These are phyloP conservation scores for Hiodon alosoides DNA, from an alignment of 2,113 vertebrate genomes.

Conservation along the genomic window DNA sequence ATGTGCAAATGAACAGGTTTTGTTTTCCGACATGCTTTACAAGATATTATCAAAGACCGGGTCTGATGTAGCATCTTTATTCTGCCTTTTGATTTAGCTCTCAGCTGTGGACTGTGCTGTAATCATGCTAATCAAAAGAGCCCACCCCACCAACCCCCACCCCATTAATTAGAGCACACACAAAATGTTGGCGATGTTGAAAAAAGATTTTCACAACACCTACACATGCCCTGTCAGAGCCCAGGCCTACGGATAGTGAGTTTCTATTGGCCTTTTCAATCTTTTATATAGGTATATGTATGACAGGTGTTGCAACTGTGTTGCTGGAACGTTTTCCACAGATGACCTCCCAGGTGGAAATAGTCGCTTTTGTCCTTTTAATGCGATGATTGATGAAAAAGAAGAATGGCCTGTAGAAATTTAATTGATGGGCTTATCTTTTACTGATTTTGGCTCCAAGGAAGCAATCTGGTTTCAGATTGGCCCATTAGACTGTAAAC, in stretches of 20 bases:
- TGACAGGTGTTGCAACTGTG: too few relatives aligned
- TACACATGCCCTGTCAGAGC: too few relatives aligned
- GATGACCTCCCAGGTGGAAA: too few relatives aligned
- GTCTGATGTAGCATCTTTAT: neutral
- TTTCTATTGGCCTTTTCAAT: too few relatives aligned
- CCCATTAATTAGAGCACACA: too few relatives aligned
- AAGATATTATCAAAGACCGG: neutral
- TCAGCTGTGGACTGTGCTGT: neutral
- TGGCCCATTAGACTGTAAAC: neutral
- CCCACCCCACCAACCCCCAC: too few relatives aligned
- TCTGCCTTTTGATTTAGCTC: constrained; percentile 9
- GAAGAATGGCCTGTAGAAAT: neutral
- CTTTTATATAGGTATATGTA: too few relatives aligned
- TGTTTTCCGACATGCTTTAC: neutral
- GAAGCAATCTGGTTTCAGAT: neutral
- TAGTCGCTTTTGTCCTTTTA: neutral
- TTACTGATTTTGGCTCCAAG: neutral
- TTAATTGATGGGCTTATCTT: neutral
- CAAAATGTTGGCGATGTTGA: too few relatives aligned
- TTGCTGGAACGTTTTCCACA: too few relatives aligned
- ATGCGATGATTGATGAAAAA: neutral
- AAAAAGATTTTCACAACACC: too few relatives aligned
- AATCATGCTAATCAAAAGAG: too few relatives aligned
- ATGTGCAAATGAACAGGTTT: constrained; percentile 1
- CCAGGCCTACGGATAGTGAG: too few relatives aligned